Conservation (phyloP, 2,113 vertebrate genomes). For the Poecilia latipinna region DNA sequence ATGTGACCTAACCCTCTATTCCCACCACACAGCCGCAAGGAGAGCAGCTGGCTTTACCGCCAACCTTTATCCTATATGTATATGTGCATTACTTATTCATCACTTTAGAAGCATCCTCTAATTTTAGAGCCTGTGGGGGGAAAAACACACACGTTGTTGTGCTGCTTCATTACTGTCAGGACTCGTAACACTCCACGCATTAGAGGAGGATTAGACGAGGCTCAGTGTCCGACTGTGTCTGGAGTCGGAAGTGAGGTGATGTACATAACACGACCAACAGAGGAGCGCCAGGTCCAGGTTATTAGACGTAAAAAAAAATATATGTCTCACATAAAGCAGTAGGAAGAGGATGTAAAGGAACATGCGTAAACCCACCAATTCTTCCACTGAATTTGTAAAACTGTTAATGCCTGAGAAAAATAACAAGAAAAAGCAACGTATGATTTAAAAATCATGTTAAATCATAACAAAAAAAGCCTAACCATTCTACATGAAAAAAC, state of each 20-base stretch:
- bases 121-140: neutral
- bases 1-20: slow-evolving; percentile 61
- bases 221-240: slow-evolving; percentile 34
- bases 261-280: slow-evolving; percentile 2
- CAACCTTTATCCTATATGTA: neutral
- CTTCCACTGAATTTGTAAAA: neutral
- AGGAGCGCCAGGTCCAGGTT: neutral
- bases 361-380: neutral
- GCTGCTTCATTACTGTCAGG: slow-evolving; percentile 3
- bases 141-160: slow-evolving; percentile 1
- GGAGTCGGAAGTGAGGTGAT: slow-evolving; percentile 34
- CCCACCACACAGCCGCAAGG: slow-evolving; percentile 21
- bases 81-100: slow-evolving; percentile 21
- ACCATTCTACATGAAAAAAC: too few relatives aligned
- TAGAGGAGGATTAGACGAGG: slow-evolving; percentile 42
- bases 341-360: neutral
- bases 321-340: neutral
- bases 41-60: slow-evolving; percentile 49
- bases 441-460: neutral
- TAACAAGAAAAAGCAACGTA: neutral
- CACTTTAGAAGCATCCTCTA: slow-evolving; percentile 25
- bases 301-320: neutral
- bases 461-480: neutral
- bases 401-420: neutral
- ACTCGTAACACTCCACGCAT: slow-evolving; percentile 15